Evolutionary conservation across 2,113 vertebrate genomes (phyloP).

Genomic region (Brienomyrus brachyistius): DNA sequence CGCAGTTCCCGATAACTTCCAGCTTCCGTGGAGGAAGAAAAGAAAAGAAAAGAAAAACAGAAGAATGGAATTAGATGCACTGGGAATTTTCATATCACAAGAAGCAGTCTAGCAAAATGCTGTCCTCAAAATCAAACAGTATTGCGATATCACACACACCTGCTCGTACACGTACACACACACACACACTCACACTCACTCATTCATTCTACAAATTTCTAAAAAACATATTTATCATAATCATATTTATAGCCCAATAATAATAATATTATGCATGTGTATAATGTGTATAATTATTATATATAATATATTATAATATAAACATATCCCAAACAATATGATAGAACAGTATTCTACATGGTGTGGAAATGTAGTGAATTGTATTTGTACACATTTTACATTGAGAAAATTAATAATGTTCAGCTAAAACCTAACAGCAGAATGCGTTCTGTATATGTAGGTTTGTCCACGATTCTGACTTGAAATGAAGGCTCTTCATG

Average conservation of each 20-base stretch:
- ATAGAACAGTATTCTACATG: not conserved
- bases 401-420: not conserved
- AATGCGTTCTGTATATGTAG: not conserved
- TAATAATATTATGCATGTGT: not conserved
- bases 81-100: not conserved
- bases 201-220: not conserved
- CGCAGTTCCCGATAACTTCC: conserved; percentile 60
- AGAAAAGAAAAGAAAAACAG: not conserved
- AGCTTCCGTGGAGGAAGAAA: conserved; percentile 32
- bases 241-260: not conserved
- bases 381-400: not conserved
- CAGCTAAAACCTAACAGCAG: not conserved
- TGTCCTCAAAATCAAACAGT: not conserved
- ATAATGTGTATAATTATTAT: too few relatives aligned
- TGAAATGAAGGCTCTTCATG: not conserved
- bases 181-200: too few relatives aligned
- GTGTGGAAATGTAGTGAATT: not conserved
- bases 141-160: not conserved
- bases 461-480: not conserved
- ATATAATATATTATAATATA: not conserved
- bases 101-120: not conserved
- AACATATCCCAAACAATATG: not conserved
- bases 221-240: not conserved
- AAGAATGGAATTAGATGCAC: not conserved
- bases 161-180: not conserved